Conservation (phyloP, 2,888 invertebrate genomes). For the Chymomyza fuscimana region DNA sequence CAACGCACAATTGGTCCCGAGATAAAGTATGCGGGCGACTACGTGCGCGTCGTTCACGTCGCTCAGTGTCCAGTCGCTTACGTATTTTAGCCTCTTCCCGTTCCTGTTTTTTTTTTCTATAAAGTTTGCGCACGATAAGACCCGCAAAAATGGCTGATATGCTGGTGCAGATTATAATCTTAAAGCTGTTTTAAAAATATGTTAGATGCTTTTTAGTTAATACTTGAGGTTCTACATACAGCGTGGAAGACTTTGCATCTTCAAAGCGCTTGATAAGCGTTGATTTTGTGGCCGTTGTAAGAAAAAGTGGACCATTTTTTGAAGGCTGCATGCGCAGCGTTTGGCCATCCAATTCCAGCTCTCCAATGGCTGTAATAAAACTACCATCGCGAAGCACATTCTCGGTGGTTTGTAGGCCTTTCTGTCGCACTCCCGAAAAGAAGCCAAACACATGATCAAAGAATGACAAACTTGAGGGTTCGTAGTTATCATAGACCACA, state of each 20-base stretch:
- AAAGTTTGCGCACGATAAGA: constrained; percentile 81
- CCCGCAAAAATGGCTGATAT: constrained; percentile 81
- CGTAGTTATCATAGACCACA: constrained; percentile 89
- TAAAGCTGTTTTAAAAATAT: constrained; percentile 78
- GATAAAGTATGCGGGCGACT: constrained; percentile 83
- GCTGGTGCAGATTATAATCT: constrained; percentile 82
- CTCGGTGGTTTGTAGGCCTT: constrained; percentile 92
- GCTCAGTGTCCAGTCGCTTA: constrained; percentile 82
- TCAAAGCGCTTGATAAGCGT: constrained; percentile 87
- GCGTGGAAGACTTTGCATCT: constrained; percentile 85
- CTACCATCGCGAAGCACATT: constrained; percentile 91
- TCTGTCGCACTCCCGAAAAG: constrained; percentile 89
- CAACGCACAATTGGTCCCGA: constrained; percentile 88
- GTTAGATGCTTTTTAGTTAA: not conserved
- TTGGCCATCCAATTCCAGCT: constrained; percentile 85
- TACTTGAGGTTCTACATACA: constrained; percentile 79
- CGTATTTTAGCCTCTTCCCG: constrained; percentile 82
- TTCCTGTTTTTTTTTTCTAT: constrained; percentile 81
- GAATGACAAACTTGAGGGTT: constrained; percentile 87
- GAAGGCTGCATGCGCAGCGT: constrained; percentile 88
- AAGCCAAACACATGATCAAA: constrained; percentile 92
- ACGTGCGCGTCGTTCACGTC: constrained; percentile 84
- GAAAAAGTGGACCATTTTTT: constrained; percentile 86
- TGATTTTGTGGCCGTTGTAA: constrained; percentile 89
- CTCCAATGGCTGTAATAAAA: constrained; percentile 89